Conservation (phyloP, 1,140 invertebrate genomes). For the Sesamia nonagrioides region DNA sequence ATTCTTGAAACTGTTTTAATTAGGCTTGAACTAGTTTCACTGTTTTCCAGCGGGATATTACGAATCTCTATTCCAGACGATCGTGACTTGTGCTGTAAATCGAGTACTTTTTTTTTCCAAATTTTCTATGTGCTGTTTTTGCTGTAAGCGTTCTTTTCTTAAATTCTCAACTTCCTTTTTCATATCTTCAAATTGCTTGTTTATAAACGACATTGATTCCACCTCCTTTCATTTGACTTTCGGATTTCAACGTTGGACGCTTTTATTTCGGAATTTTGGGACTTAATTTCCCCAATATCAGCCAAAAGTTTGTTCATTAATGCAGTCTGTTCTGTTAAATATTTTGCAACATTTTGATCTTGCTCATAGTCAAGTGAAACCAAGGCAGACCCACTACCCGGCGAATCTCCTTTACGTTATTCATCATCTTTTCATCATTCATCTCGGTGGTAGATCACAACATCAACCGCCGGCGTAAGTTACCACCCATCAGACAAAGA, state of each 20-base stretch:
- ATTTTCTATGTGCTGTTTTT: not conserved
- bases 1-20: too few relatives aligned
- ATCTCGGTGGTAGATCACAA: too few relatives aligned
- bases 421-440: too few relatives aligned
- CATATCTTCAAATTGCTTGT: not conserved
- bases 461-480: too few relatives aligned
- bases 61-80: too few relatives aligned
- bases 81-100: slow-evolving; percentile 3
- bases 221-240: slow-evolving; percentile 1
- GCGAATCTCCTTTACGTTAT: not conserved
- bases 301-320: not conserved
- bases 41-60: not conserved
- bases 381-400: not conserved
- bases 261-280: slow-evolving; percentile 13
- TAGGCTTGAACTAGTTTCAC: not conserved
- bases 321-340: not conserved
- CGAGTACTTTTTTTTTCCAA: slow-evolving; percentile 1
- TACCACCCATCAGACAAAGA: too few relatives aligned
- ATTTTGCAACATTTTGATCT: not conserved
- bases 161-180: not conserved
- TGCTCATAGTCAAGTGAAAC: not conserved
- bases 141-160: slow-evolving; percentile 1
- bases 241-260: not conserved
- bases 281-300: slow-evolving; percentile 14
- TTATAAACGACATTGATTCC: slow-evolving; percentile 10